Evolutionary conservation across 2,797 vertebrate species (phyloP).

Genomic region (Pseudomugil gertrudae): DNA sequence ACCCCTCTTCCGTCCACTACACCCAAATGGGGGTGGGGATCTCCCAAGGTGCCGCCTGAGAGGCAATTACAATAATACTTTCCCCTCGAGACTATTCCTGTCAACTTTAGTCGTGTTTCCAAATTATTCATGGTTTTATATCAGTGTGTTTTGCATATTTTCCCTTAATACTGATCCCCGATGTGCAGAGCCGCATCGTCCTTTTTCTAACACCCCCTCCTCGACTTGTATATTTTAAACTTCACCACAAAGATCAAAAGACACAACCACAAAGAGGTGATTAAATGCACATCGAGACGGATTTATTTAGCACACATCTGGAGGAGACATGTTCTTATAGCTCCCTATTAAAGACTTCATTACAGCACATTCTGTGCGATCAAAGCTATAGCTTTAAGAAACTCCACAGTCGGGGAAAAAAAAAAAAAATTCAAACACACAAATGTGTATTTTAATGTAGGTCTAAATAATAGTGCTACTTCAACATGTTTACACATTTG

Average conservation of each 20-base stretch:
- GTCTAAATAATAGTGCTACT: background rate
- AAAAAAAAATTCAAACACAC: conserved; percentile 10
- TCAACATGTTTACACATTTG: background rate
- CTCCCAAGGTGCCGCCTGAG: conserved; percentile 45
- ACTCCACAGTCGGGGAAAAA: background rate
- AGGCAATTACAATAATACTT: conserved; percentile 74
- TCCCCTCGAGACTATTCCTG: conserved; percentile 58
- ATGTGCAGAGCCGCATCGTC: conserved; percentile 34
- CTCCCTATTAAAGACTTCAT: conserved; percentile 64
- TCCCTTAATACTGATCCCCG: conserved; percentile 28
- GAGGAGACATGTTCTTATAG: conserved; percentile 53
- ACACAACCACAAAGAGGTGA: conserved; percentile 68
- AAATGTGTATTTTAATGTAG: background rate
- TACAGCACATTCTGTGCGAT: conserved; percentile 41
- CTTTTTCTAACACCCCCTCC: conserved; percentile 10
- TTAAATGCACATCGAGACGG: conserved; percentile 75
- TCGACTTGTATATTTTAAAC: conserved; percentile 58
- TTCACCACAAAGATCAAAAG: conserved; percentile 77
- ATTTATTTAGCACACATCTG: conserved; percentile 72
- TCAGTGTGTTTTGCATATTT: conserved; percentile 59
- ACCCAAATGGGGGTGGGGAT: conserved; percentile 31
- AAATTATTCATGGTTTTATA: conserved; percentile 57
- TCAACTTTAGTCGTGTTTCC: conserved; percentile 57
- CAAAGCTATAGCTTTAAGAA: conserved; percentile 27
- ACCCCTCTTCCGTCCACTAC: conserved; percentile 10